Base-by-base conservation (phyloP, 2,113 vertebrate genomes). In the Oenanthe melanoleuca region DNA sequence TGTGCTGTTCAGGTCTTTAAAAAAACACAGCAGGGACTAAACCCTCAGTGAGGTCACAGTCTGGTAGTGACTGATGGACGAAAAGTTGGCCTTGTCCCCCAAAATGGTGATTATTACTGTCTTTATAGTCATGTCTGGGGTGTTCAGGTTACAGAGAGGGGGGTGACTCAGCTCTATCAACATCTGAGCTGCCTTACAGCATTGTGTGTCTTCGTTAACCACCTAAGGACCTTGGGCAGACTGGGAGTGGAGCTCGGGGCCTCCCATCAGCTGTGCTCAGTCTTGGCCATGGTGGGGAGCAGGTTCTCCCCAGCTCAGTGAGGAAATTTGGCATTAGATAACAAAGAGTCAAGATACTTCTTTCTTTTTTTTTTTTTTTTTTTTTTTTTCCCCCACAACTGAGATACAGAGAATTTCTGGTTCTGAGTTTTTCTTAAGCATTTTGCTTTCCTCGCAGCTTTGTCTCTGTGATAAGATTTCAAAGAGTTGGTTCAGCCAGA, bases 121-220 rank as follows among this genome's bases (percentile, higher is more conserved):
- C 47, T 63, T 88, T 74, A 22, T 40, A 71, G 60, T 82, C n/a
- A 40, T 44, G 34, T 44, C 50, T 87, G 38, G 71, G 45, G 14
- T 49, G 49, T 61, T 80, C 55, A 88, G 71, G 40, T 77, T 96
- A 73, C 85, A 63, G 71, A 65, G 83, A 57, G 19, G 37, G 37
- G 73, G 12, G 23, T 95, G 94, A 93, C 67, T 93, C 85, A 86
- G 59, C 86, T 92, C 9, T 66, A 20, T 66, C 86, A 88, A 50
- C 79, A 59, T 65, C 63, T 93, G 66, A 85, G 55, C 50, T 77
- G 88, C 82, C 50, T 88, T 50, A 24, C 3, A 23, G 2, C 2
- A 0, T 37, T 72, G 33, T n/a, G 60, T 84, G 74, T 87, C 53
- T 89, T 56, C 29, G 2, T 34, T 26, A 80, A 42, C 38, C 21